Evolutionary conservation across 2,797 vertebrate genomes (phyloP).

Genomic region (Okamejei kenojei): DNA sequence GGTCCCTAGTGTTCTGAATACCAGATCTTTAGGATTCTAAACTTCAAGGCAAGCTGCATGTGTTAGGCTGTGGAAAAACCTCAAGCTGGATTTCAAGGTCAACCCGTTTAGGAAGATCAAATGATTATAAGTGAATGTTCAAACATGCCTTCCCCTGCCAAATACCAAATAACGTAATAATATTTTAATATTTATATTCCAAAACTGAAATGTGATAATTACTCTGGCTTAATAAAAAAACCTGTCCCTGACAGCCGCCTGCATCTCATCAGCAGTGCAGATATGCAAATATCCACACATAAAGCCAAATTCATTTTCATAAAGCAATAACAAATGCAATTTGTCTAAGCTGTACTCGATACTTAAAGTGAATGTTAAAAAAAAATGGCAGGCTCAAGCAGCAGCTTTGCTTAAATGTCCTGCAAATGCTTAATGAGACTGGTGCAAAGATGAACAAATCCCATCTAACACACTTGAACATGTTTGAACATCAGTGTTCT

Average conservation of each 20-base stretch:
- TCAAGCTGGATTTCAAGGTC: constrained; percentile 16
- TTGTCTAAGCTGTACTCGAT: constrained; percentile 15
- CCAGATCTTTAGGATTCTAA: background rate
- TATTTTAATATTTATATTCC: constrained; percentile 59
- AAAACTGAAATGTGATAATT: constrained; percentile 57
- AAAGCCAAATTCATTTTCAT: constrained; percentile 65
- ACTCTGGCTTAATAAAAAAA: constrained; percentile 67
- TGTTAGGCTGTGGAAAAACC: background rate
- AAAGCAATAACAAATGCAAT: constrained; percentile 49
- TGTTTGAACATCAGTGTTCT: background rate
- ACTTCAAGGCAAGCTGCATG: background rate
- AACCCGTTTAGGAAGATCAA: background rate
- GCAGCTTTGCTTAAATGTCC: background rate
- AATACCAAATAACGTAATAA: constrained; percentile 49
- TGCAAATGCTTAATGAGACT: constrained; percentile 28
- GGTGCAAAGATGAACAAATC: background rate
- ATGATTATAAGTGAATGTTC: background rate
- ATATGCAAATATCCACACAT: constrained; percentile 61
- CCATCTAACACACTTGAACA: background rate
- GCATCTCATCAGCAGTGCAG: constrained; percentile 60
- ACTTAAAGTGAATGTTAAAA: background rate
- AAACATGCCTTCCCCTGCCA: background rate
- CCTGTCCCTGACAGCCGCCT: constrained; percentile 61
- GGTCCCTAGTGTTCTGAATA: no score
- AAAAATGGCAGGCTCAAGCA: background rate